phyloP scores from a whole-genome alignment of 2,797 vertebrate species.

The Channa striata region DNA sequence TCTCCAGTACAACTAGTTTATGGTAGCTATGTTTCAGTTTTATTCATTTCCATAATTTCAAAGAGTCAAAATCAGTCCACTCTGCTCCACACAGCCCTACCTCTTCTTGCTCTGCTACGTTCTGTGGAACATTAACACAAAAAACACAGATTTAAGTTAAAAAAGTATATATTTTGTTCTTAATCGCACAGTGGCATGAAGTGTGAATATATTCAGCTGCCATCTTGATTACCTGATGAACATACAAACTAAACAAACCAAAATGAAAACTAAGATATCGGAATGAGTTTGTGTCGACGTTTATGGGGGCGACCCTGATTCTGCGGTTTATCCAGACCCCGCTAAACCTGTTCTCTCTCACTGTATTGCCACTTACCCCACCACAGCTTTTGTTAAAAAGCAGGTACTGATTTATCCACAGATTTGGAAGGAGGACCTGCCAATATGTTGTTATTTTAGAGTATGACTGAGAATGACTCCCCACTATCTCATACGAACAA shows the following conservation, averaged over 20 bases:
- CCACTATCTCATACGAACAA: too few species aligned
- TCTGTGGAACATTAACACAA: too few species aligned
- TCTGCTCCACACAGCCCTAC: too few species aligned
- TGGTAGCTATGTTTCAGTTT: too few species aligned
- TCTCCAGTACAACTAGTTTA: background rate
- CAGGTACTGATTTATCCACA: conserved; percentile 20
- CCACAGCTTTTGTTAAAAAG: conserved; percentile 55
- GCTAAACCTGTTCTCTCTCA: conserved; percentile 19
- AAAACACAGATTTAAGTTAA: too few species aligned
- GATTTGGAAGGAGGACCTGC: background rate
- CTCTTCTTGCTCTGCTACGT: too few species aligned
- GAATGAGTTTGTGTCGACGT: conserved; percentile 8
- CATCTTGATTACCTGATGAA: background rate
- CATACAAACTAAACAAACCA: background rate
- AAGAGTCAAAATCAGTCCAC: too few species aligned
- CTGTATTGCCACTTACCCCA: conserved; percentile 13
- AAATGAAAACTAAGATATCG: too few species aligned
- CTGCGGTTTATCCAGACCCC: conserved; percentile 26
- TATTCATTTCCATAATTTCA: too few species aligned
- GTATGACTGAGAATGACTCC: too few species aligned
- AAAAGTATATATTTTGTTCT: too few species aligned
- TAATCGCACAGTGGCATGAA: conserved; percentile 16
- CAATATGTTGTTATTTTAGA: too few species aligned
- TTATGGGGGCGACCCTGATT: conserved; percentile 51
- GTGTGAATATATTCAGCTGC: conserved; percentile 6